Conservation (phyloP, 35 echinoderm and acorn worm species). For the Heliocidaris tuberculata region DNA sequence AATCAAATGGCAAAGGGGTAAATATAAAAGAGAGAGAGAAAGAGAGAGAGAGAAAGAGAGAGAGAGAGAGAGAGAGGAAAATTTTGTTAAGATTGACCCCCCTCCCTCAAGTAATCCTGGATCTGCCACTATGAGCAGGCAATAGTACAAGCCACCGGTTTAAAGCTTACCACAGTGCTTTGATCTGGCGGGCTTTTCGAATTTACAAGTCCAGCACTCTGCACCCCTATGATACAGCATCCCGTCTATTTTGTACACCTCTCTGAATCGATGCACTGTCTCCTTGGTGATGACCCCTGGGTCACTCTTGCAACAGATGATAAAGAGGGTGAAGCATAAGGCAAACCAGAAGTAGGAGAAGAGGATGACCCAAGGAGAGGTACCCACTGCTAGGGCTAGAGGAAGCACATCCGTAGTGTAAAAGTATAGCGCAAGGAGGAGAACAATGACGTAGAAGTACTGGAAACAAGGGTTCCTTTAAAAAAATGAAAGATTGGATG, state of each 20-base stretch:
- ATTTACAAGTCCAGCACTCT: conserved; percentile 63
- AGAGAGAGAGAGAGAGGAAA: too few species aligned
- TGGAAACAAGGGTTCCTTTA: conserved; percentile 71
- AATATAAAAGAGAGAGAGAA: too few species aligned
- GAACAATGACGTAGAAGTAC: conserved; percentile 68
- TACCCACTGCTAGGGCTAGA: not conserved
- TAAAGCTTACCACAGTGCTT: conserved; percentile 86
- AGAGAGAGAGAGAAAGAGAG: too few species aligned
- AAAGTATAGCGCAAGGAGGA: conserved; percentile 23
- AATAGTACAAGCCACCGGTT: too few species aligned
- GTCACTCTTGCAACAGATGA: conserved; percentile 58
- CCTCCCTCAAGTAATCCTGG: too few species aligned
- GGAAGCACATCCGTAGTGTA: conserved; percentile 53
- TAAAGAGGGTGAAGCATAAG: conserved; percentile 58
- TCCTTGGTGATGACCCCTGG: conserved; percentile 69
- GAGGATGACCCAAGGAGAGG: not conserved
- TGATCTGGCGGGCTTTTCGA: conserved; percentile 83
- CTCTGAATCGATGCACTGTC: conserved; percentile 26
- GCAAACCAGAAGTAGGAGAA: conserved; percentile 55
- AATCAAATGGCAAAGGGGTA: too few species aligned
- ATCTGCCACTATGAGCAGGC: too few species aligned
- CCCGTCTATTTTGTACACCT: conserved; percentile 61
- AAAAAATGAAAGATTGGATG: not conserved
- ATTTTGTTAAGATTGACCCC: too few species aligned
- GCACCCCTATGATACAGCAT: conserved; percentile 54